Evolutionary conservation across 2,888 invertebrate species (phyloP).

Genomic region (Lumbricus terrestris): DNA sequence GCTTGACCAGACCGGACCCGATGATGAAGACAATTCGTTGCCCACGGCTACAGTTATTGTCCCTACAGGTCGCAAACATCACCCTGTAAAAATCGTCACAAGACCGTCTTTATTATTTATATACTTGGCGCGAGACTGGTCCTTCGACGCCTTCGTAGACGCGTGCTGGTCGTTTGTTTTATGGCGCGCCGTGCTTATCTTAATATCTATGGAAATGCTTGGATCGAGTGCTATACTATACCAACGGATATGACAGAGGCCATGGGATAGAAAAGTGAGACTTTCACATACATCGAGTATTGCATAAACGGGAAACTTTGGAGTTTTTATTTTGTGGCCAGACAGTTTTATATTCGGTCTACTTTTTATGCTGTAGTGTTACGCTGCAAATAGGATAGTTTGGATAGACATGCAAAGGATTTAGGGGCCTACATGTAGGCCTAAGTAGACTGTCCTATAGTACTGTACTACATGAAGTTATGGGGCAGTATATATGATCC

Average conservation of each 20-base stretch:
- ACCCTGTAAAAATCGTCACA: neutral
- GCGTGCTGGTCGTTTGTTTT: neutral
- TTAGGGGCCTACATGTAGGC: too few relatives aligned
- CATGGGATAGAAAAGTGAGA: neutral
- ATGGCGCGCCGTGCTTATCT: conserved; percentile 3
- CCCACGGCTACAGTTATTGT: neutral
- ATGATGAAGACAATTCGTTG: neutral
- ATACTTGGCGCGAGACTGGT: neutral
- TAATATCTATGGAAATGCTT: neutral
- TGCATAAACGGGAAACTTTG: neutral
- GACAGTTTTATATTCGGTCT: neutral
- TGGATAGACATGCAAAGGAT: neutral
- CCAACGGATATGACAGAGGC: neutral
- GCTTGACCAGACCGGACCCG: conserved; percentile 3
- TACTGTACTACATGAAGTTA: too few relatives aligned
- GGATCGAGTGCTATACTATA: neutral
- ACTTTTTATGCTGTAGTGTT: too few relatives aligned
- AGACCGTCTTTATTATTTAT: neutral
- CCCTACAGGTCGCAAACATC: neutral
- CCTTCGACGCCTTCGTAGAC: neutral
- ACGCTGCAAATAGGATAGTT: too few relatives aligned
- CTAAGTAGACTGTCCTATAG: too few relatives aligned
- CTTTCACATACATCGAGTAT: neutral
- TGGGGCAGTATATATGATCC: too few relatives aligned
- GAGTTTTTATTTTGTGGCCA: neutral